Percentiles rank a stretch among this genome's conserved stretches.
Conservation (phyloP, 37 sponge, comb jelly and placozoan species). For the Amphimedon queenslandica region DNA sequence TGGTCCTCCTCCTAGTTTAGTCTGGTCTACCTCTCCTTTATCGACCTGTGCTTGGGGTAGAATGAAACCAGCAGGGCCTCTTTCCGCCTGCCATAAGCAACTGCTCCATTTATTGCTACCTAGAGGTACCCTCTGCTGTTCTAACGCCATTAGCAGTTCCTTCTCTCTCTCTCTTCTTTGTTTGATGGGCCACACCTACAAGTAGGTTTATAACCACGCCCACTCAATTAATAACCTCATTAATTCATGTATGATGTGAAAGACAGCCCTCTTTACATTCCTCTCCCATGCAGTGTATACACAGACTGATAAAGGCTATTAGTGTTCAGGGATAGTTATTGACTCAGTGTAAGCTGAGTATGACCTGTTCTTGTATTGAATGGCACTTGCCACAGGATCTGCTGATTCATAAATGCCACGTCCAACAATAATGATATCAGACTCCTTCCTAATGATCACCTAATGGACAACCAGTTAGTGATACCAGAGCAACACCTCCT, state of each 20-base stretch:
- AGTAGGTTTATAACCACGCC: too few relatives aligned
- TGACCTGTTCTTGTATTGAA: not conserved
- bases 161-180: not conserved
- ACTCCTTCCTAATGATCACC: not conserved
- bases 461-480: too few relatives aligned
- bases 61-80: too few relatives aligned
- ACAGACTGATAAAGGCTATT: too few relatives aligned
- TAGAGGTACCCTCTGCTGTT: not conserved
- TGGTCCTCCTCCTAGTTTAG: too few relatives aligned
- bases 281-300: too few relatives aligned
- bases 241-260: too few relatives aligned
- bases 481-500: too few relatives aligned
- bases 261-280: too few relatives aligned
- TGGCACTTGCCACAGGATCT: not conserved
- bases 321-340: too few relatives aligned
- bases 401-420: slow-evolving; percentile 64
- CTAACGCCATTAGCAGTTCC: not conserved
- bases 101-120: not conserved
- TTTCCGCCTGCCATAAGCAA: too few relatives aligned
- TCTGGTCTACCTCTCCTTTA: slow-evolving; percentile 1
- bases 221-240: too few relatives aligned
- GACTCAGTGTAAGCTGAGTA: not conserved
- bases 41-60: not conserved
- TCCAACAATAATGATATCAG: slow-evolving; percentile 80
- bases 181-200: not conserved